These are phyloP conservation scores for Rhodophaea formosa DNA, from an alignment of 2,888 invertebrate species.

Conservation along the genomic window DNA sequence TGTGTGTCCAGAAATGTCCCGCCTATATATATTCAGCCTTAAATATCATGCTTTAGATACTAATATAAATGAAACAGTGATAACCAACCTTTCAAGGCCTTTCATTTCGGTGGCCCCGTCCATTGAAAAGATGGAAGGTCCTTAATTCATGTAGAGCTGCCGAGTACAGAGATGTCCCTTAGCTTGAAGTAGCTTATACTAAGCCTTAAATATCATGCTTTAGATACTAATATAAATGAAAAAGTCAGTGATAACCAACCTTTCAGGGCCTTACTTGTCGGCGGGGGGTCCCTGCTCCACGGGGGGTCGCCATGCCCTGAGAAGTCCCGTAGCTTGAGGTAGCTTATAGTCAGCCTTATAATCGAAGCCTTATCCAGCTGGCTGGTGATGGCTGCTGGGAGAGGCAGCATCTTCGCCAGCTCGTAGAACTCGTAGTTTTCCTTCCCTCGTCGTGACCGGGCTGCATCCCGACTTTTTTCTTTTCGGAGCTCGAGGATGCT, in stretches of 20 bases:
- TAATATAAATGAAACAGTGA: background rate
- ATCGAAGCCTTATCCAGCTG: constrained; percentile 98
- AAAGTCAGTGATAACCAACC: constrained; percentile 65
- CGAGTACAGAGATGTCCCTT: too few relatives aligned
- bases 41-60: too few relatives aligned
- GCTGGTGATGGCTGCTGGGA: constrained; percentile 94
- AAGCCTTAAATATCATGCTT: constrained; percentile 79
- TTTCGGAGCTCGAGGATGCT: constrained; percentile 96
- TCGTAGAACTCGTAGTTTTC: constrained; percentile 99
- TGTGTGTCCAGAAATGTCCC: too few relatives aligned
- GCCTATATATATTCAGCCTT: too few relatives aligned
- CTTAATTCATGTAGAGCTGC: too few relatives aligned
- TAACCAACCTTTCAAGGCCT: too few relatives aligned
- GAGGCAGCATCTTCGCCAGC: constrained; percentile 95
- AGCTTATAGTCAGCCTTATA: constrained; percentile 97
- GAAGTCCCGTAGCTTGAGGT: constrained; percentile 96
- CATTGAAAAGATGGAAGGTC: too few relatives aligned
- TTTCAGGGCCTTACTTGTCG: constrained; percentile 90
- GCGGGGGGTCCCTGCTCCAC: constrained; percentile 92
- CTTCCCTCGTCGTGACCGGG: constrained; percentile 93
- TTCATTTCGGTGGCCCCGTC: too few relatives aligned
- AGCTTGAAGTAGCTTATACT: constrained; percentile 90
- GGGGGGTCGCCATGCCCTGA: constrained; percentile 97
- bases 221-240: constrained; percentile 4
- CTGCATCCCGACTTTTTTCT: constrained; percentile 96